These are phyloP conservation scores for Harmothoe impar DNA, from an alignment of 2,888 invertebrate genomes.

Conservation along the genomic window DNA sequence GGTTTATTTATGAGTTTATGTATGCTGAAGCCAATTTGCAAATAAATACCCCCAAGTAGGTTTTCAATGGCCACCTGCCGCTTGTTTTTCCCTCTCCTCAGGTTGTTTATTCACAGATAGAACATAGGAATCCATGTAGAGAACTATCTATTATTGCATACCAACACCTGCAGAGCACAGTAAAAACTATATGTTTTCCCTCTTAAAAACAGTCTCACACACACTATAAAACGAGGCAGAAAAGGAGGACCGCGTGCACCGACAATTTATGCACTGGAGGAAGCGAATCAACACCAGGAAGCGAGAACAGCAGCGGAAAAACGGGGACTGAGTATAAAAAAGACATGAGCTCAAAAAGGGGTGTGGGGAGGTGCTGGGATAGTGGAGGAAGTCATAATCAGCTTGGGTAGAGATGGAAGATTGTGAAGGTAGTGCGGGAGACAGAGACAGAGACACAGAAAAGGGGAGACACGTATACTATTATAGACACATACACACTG, in stretches of 20 bases:
- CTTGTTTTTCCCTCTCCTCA: background rate
- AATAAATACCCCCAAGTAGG: background rate
- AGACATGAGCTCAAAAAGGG: too few relatives aligned
- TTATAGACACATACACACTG: too few relatives aligned
- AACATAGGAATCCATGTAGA: background rate
- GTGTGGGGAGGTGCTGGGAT: too few relatives aligned
- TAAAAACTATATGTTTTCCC: background rate
- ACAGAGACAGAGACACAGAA: too few relatives aligned
- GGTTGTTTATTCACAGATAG: background rate
- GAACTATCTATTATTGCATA: background rate
- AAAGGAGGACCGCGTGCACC: background rate
- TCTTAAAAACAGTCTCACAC: background rate
- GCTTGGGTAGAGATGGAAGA: too few relatives aligned
- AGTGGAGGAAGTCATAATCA: too few relatives aligned
- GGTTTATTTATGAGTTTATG: too few relatives aligned
- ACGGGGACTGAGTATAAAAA: background rate
- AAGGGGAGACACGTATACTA: too few relatives aligned
- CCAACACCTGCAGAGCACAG: background rate
- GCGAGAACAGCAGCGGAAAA: background rate
- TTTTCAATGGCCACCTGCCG: background rate
- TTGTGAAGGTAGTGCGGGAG: too few relatives aligned
- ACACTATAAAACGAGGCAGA: background rate
- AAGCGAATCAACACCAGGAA: background rate
- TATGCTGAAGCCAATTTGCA: too few relatives aligned
- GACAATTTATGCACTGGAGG: background rate